Evolutionary conservation across 2,113 vertebrate genomes (phyloP).

Genomic region (Xyliphius kryptos): DNA sequence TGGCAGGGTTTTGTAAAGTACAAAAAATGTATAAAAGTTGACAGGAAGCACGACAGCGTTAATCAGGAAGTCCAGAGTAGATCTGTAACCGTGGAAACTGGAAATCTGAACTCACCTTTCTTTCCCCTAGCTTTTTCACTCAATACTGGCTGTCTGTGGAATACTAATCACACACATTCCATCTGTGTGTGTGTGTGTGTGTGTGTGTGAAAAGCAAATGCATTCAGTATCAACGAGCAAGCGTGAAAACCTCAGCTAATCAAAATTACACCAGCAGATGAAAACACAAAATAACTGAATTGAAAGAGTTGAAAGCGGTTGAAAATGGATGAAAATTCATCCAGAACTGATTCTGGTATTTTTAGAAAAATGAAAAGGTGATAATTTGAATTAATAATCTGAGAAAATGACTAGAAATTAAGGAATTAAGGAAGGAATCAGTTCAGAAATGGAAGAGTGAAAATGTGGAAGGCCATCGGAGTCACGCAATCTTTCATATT

Average conservation of each 20-base stretch:
- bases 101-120: slow-evolving; percentile 33
- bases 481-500: too few relatives aligned
- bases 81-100: slow-evolving; percentile 47
- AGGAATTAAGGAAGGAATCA: slow-evolving; percentile 38
- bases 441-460: slow-evolving; percentile 25
- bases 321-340: background rate
- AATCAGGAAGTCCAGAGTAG: slow-evolving; percentile 39
- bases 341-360: slow-evolving; percentile 23
- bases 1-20: slow-evolving; percentile 38
- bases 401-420: slow-evolving; percentile 30
- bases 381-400: too few relatives aligned
- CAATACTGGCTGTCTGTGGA: slow-evolving; percentile 21
- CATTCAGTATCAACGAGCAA: background rate
- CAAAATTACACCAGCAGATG: background rate
- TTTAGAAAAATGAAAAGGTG: slow-evolving; percentile 10
- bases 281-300: too few relatives aligned
- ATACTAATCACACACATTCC: slow-evolving; percentile 36
- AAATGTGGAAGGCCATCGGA: too few relatives aligned
- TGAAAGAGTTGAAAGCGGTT: too few relatives aligned
- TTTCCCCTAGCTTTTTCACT: slow-evolving; percentile 30
- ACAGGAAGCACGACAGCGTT: slow-evolving; percentile 34
- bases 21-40: too few relatives aligned
- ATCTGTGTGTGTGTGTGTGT: too few relatives aligned
- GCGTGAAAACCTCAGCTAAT: slow-evolving; percentile 6
- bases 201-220: too few relatives aligned